Base-by-base conservation (phyloP, 2,888 invertebrate genomes). In the Anoplius nigerrimus region DNA sequence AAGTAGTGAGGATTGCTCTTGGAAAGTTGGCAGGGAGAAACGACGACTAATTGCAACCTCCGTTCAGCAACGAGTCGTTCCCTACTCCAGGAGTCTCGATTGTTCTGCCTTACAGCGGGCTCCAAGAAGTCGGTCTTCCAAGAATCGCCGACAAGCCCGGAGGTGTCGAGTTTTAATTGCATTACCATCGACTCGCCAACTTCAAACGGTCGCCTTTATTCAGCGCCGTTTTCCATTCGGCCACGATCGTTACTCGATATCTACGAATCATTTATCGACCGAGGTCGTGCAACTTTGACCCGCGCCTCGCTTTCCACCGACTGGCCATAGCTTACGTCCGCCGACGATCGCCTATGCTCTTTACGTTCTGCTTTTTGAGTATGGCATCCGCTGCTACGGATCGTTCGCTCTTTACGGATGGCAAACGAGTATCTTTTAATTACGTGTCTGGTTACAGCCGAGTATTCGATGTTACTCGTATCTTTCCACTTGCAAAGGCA, bases 401-500 rank as follows among this genome's bases (percentile, higher is more conserved):
- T 6, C 6, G 27, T 5, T 27, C 6, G 27, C 6, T 5, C 6
- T 27, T 27, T 27, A 6, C 27, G 27, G 34, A 34, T 34, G 11
- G 11, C 11, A 13, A 11, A 34, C 11, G 11, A 3, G 34, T 34
- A 34, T 34, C 34, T 34, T 6, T 34, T 6, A 34, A 4, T 2
- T 24, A 6, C 24, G 6, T 48, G 16, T 18, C 5, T 48, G 67
- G 71, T 89, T 90, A 42, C 86, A 93, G 93, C 92, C 61, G 92
- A 93, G 80, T 93, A 93, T 84, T 93, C 93, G 58, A 93, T 93
- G 92, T 89, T 95, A 18, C 89, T 94, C 84, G 94, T 94, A 0
- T 93, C 93, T 82, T 95, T 95, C 83, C 93, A 94, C 87, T 91
- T 95, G 43, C 93, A 94, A 87, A 91, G 96, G 2, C 95, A 95